phyloP scores from a whole-genome alignment of 2,888 invertebrate genomes.

The Ectemnius continuus region DNA sequence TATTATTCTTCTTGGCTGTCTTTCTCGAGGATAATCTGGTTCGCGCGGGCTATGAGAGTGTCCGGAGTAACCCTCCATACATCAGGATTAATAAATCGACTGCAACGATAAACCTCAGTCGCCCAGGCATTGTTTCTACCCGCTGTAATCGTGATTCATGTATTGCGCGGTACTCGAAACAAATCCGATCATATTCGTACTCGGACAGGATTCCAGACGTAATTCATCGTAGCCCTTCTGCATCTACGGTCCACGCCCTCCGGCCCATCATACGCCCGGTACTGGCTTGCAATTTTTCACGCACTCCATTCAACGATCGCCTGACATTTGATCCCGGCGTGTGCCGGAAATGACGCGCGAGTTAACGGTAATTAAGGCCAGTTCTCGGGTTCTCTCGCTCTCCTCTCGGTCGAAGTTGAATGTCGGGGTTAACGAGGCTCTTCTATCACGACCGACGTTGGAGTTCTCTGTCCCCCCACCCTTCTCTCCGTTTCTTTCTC shows the following conservation, averaged over 20 bases:
- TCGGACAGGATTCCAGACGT: slow-evolving; percentile 24
- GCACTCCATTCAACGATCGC: slow-evolving; percentile 14
- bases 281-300: slow-evolving; percentile 1
- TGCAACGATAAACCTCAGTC: slow-evolving; percentile 30
- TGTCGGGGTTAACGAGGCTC: slow-evolving; percentile 58
- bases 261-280: background rate
- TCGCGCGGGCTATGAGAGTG: background rate
- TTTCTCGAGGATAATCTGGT: slow-evolving; percentile 10
- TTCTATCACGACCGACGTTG: background rate
- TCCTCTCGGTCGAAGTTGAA: slow-evolving; percentile 42
- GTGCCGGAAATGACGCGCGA: slow-evolving; percentile 33
- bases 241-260: background rate
- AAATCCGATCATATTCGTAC: slow-evolving; percentile 50
- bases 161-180: slow-evolving; percentile 30
- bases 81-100: slow-evolving; percentile 56
- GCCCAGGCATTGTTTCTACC: slow-evolving; percentile 51
- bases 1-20: background rate
- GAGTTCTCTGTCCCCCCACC: background rate
- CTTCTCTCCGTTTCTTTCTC: background rate
- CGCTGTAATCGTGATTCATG: slow-evolving; percentile 63
- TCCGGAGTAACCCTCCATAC: slow-evolving; percentile 21
- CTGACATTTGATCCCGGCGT: slow-evolving; percentile 9
- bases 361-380: slow-evolving; percentile 57
- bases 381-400: slow-evolving; percentile 51
- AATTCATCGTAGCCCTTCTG: slow-evolving; percentile 11